Evolutionary conservation across 2,797 vertebrate species (phyloP).

Genomic region (Sciaenops ocellatus): DNA sequence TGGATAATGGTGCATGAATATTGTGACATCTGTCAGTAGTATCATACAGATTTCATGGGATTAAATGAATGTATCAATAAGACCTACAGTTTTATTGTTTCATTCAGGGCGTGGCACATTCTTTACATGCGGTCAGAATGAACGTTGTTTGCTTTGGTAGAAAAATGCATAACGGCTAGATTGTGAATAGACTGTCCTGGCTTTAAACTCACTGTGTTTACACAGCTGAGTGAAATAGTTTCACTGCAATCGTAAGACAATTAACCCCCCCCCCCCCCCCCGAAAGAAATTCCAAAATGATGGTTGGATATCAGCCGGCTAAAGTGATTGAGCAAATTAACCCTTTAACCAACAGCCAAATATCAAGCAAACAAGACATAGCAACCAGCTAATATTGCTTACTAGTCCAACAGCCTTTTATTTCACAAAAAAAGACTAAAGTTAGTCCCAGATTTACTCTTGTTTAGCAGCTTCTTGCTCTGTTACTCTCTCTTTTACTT

Average conservation of each 20-base stretch:
- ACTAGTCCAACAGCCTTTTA: too few relatives aligned
- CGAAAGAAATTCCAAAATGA: neutral
- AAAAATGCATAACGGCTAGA: neutral
- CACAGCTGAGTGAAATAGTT: conserved; percentile 19
- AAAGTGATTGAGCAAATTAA: neutral
- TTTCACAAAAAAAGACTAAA: too few relatives aligned
- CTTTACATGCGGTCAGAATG: neutral
- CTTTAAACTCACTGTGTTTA: conserved; percentile 21
- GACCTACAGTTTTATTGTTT: conserved; percentile 1
- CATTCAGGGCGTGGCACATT: conserved; percentile 20
- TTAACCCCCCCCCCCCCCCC: too few relatives aligned
- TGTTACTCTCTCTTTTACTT: too few relatives aligned
- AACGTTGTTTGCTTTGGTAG: neutral
- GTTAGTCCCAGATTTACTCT: too few relatives aligned
- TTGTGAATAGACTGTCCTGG: neutral
- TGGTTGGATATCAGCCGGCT: neutral
- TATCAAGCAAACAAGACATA: too few relatives aligned
- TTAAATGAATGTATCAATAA: too few relatives aligned
- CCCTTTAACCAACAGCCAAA: neutral
- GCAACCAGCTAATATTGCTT: too few relatives aligned
- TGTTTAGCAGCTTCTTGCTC: too few relatives aligned
- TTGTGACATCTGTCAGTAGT: neutral
- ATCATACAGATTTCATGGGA: neutral
- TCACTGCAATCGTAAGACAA: neutral
- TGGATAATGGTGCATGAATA: neutral